These are phyloP conservation scores for Sarcophilus harrisii DNA, from an alignment of 2,797 vertebrate genomes.

Conservation along the genomic window DNA sequence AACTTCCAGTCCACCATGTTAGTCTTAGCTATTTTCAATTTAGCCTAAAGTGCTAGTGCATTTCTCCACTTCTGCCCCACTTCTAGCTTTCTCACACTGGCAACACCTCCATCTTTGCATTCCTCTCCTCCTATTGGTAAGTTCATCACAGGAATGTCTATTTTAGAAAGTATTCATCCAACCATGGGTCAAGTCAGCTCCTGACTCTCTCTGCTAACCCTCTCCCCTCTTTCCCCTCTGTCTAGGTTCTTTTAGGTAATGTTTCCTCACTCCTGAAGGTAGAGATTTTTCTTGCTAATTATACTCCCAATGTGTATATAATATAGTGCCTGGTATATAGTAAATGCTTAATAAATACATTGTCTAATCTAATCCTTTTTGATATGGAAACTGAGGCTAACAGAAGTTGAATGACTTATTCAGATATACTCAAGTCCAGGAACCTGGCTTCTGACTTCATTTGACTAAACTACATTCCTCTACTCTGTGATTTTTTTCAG, in stretches of 20 bases:
- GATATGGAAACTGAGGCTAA: background rate
- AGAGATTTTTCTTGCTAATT: background rate
- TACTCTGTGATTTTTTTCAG: background rate
- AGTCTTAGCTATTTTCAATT: background rate
- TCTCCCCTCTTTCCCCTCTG: background rate
- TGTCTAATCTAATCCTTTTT: background rate
- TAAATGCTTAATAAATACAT: constrained; percentile 17
- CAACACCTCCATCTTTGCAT: background rate
- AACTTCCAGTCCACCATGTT: background rate
- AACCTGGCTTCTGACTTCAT: background rate
- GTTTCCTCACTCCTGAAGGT: background rate
- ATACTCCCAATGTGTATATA: background rate
- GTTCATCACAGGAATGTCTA: background rate
- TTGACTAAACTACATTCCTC: background rate
- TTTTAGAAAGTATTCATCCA: background rate
- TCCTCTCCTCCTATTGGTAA: background rate
- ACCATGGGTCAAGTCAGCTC: background rate
- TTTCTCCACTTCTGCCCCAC: background rate
- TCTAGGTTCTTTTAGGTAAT: background rate
- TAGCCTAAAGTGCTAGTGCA: background rate
- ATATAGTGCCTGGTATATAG: background rate
- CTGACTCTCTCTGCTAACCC: background rate
- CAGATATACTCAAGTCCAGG: background rate
- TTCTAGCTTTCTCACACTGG: background rate
- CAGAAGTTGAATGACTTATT: background rate